phyloP scores from a whole-genome alignment of 1,140 invertebrate species.

The Drosophila cardini region DNA sequence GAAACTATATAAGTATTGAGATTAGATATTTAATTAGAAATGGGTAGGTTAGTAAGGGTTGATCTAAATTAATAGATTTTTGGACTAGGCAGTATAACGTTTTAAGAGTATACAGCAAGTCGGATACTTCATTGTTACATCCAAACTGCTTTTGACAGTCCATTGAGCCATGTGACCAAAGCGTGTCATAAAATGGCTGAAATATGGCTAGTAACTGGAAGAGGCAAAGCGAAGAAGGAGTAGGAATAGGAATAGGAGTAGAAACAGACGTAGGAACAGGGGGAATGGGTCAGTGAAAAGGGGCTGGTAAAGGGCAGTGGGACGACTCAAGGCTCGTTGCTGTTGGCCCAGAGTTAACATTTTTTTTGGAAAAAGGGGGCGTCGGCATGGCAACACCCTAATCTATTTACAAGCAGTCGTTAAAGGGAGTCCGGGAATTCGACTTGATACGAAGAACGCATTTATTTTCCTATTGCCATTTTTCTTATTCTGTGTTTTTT shows the following conservation, averaged over 20 bases:
- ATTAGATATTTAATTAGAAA: background rate
- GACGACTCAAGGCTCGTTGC: slow-evolving; percentile 31
- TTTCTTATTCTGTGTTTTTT: slow-evolving; percentile 33
- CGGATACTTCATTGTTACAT: background rate
- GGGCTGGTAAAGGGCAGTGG: slow-evolving; percentile 41
- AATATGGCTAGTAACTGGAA: slow-evolving; percentile 59
- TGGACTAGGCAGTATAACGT: background rate
- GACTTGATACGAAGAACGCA: slow-evolving; percentile 47
- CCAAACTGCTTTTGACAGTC: slow-evolving; percentile 2
- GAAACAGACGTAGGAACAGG: background rate
- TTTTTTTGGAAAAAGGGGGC: background rate
- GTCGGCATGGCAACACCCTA: slow-evolving; percentile 72
- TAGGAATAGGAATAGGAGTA: background rate
- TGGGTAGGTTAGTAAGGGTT: too few relatives aligned
- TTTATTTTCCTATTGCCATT: slow-evolving; percentile 50
- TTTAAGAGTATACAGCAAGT: slow-evolving; percentile 12
- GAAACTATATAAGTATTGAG: too few relatives aligned
- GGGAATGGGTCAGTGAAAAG: slow-evolving; percentile 12
- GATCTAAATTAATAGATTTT: too few relatives aligned
- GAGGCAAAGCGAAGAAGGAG: slow-evolving; percentile 13
- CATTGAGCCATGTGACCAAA: slow-evolving; percentile 43
- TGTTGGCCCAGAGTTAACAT: slow-evolving; percentile 16
- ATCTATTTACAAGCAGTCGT: slow-evolving; percentile 63
- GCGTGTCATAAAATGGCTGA: slow-evolving; percentile 69
- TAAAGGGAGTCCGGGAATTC: slow-evolving; percentile 31